Percentiles rank a stretch among this genome's conserved stretches.
phyloP scores from a whole-genome alignment of 2,113 vertebrate species.

The Nycticebus coucang region DNA sequence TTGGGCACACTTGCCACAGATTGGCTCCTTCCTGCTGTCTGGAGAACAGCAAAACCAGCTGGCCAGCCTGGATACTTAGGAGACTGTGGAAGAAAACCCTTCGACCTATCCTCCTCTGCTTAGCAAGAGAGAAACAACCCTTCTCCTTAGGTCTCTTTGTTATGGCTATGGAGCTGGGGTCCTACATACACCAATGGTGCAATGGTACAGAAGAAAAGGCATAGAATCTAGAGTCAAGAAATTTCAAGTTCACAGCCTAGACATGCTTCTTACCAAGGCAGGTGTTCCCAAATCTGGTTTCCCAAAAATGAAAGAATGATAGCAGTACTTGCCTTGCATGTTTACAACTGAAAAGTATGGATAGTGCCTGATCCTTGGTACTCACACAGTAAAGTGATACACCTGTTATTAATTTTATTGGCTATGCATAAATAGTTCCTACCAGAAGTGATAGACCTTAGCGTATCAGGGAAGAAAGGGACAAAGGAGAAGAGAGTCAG shows the following conservation, averaged over 20 bases:
- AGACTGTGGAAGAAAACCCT: background rate
- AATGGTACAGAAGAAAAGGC: background rate
- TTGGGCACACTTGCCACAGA: fast-evolving
- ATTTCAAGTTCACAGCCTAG: background rate
- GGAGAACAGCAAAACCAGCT: background rate
- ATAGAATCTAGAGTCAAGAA: background rate
- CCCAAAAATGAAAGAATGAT: background rate
- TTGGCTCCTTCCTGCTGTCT: background rate
- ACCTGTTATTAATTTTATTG: background rate
- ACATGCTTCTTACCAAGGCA: background rate
- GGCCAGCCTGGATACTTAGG: background rate
- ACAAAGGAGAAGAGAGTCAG: background rate
- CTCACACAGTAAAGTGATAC: background rate
- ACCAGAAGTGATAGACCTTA: background rate
- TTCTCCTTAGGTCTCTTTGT: background rate
- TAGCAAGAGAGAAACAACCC: background rate
- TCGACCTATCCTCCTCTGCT: background rate
- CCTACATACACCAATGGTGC: background rate
- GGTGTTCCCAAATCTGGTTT: background rate
- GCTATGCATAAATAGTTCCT: background rate
- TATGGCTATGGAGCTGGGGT: background rate
- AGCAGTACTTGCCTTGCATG: background rate
- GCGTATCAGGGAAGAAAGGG: background rate
- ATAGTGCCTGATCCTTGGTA: background rate
- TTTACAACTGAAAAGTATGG: background rate